Base-by-base conservation (phyloP, 2,113 vertebrate species). In the Tautogolabrus adspersus region DNA sequence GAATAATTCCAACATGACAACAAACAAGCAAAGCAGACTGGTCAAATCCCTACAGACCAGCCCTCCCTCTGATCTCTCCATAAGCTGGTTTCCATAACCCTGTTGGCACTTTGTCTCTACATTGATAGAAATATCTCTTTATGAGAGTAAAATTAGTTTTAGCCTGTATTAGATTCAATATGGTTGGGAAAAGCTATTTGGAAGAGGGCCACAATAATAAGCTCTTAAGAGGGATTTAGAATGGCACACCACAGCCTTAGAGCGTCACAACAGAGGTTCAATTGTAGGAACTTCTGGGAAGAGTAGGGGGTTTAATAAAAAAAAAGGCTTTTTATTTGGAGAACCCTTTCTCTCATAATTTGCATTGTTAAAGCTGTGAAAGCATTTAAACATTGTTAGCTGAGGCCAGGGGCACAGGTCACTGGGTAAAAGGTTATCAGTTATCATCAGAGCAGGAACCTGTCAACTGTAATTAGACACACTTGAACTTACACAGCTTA, bases 211-310 rank as follows among this genome's bases (percentile, higher is more conserved):
- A 82, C 19, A 18, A 9, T 82, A 22, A 38, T 82, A 86, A 86
- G 83, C 67, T 79, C 16, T 74, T 90, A 47, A 84, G 76, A 57
- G 38, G 81, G 85, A 89, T 84, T 86, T 70, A 61, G 81, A 84
- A 82, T 82, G 76, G 55, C 37, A 57, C 42, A 47, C 61, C 34
- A 30, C 7, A 79, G 90, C 55, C 87, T 88, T 83, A 56, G 69
- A 55, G 44, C 83, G 76, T 83, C 89, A 87, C 74, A 88, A 91
- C 85, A 92, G 82, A 86, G 84, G 71, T 77, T 64, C 46, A 65
- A 83, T 89, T 88, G 86, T 89, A 7, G 37, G 69, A 2, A 10
- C 10, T 38, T 62, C 66, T 76, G 60, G 71, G 75, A 84, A 72
- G 66, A 77, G 71, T 51, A 37, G 66, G 26, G 72, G 69, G 80